A percentile compares a stretch with the other conserved stretches of the same genome.
Conservation (phyloP, 2,888 invertebrate genomes). For the Pristionchus japonicus region DNA sequence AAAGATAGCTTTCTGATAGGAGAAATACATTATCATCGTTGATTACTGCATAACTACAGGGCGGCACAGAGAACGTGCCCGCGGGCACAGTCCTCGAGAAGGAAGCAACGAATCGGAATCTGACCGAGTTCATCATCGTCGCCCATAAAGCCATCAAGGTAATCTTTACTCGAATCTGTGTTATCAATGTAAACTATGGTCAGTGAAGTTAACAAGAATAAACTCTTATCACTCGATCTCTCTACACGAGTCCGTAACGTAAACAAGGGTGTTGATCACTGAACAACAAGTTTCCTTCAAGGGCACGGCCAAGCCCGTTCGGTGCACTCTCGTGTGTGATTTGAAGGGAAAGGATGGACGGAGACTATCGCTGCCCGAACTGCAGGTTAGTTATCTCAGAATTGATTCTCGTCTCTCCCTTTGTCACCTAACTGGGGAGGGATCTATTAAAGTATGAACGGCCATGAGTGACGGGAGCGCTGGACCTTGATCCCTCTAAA, state of each 20-base stretch:
- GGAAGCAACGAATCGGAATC: background rate
- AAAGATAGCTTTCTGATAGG: no score
- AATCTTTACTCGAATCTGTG: background rate
- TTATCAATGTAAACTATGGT: no score
- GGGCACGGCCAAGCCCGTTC: conserved; percentile 20
- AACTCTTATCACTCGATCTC: no score
- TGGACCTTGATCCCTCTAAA: no score
- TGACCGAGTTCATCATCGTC: background rate
- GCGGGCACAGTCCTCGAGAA: background rate
- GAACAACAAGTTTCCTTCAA: background rate
- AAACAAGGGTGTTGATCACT: no score
- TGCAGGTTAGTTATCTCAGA: background rate
- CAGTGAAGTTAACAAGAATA: no score
- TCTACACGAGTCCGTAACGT: no score
- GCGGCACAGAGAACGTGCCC: background rate
- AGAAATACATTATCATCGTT: no score
- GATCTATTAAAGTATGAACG: background rate
- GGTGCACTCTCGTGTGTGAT: background rate
- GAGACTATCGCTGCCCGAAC: background rate
- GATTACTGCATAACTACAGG: no score
- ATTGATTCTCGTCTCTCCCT: no score
- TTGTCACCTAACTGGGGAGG: no score
- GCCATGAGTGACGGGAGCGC: no score
- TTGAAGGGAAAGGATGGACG: background rate
- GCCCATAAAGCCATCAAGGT: conserved; percentile 27